Evolutionary conservation across 2,797 vertebrate genomes (phyloP).

Genomic region (Betta splendens): DNA sequence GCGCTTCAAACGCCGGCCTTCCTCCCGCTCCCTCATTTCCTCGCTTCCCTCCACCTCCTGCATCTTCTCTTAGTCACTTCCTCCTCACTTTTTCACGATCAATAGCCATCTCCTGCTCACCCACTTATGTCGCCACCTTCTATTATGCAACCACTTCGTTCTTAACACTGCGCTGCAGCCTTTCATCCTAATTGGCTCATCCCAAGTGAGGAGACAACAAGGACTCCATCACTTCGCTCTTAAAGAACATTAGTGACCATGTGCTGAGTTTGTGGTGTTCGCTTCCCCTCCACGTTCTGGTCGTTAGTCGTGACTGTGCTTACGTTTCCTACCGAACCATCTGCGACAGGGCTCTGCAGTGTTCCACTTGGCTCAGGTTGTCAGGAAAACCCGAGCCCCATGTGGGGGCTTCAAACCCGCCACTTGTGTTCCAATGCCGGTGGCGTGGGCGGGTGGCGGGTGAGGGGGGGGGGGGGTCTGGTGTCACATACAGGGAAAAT

Average conservation of each 20-base stretch:
- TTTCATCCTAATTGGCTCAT: conserved; percentile 17
- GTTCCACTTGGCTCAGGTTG: conserved; percentile 14
- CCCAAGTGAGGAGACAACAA: background rate
- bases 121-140: conserved; percentile 3
- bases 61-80: conserved; percentile 51
- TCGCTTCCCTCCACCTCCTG: background rate
- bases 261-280: background rate
- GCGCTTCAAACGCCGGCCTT: conserved; percentile 25
- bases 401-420: conserved; percentile 25
- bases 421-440: conserved; percentile 7
- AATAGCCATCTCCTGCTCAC: conserved; percentile 33
- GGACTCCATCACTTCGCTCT: background rate
- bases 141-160: conserved; percentile 7
- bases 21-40: conserved; percentile 16
- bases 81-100: conserved; percentile 32
- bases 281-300: background rate
- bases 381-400: conserved; percentile 34
- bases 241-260: background rate
- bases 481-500: conserved; percentile 32
- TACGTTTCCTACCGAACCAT: conserved; percentile 12
- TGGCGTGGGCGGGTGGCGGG: conserved; percentile 8
- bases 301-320: conserved; percentile 27
- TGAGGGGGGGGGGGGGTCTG: too few species aligned
- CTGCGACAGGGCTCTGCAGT: background rate
- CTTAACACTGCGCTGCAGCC: background rate